Evolutionary conservation across 2,113 vertebrate species (phyloP), one percentile per base, ranked within the genome.

Genomic region (Corapipo altera): DNA sequence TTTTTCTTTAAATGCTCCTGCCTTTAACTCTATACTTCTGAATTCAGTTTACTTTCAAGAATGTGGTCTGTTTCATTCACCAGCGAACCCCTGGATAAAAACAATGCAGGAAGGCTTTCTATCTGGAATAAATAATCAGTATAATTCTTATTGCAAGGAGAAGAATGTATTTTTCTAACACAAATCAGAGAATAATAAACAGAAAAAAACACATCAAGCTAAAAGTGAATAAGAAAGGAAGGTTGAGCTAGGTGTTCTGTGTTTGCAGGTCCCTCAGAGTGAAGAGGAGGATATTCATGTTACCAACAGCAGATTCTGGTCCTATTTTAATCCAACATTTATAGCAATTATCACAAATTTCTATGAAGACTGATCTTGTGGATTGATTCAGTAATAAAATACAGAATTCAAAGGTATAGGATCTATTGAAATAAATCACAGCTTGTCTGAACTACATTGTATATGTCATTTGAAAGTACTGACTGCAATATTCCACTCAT

Each of bases 1-100:
- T 76, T 91, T 91, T 93, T 91, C 85, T 96, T 88, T 43, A 93
- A 92, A 94, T 69, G 49, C n/a, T 80, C 33, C 78, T 62, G n/a
- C 95, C 87, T 96, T 75, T 87, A 88, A 57, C 58, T 92, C 83
- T 65, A 15, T 35, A 85, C 44, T 62, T 85, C 69, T 69, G 84
- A 78, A 69, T 35, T 72, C 35, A 80, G 11, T 71, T 88, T 75
- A 81, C 94, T 92, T 65, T 52, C 58, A 93, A 94, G 88, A 85
- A 86, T 91, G 92, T 92, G 55, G 28, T 57, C 32, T 65, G 39
- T 30, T 83, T 88, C 61, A 49, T 83, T 86, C 18, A 43, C 30
- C 67, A 83, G 64, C 37, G 43, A 87, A 52, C 75, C 92, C 59
- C 30, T 6, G 11, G 76, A 72, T 55, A 70, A 64, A 94, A 64